Percentiles rank a stretch among this genome's conserved stretches.
Evolutionary conservation across 2,888 invertebrate species (phyloP).

Genomic region (Autographa pulchrina): DNA sequence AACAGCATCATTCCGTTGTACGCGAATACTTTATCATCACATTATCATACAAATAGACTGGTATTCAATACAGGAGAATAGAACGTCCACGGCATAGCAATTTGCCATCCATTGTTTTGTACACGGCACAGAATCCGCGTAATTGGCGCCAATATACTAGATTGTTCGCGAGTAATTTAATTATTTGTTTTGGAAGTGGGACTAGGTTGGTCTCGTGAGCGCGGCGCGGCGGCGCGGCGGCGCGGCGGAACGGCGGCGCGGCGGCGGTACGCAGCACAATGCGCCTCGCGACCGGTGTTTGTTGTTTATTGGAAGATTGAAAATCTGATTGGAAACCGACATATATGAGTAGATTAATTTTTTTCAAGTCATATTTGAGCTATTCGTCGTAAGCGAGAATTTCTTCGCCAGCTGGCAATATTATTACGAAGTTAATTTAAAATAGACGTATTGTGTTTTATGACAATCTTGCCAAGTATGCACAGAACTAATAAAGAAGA

Average conservation of each 20-base stretch:
- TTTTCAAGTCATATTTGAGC: too few species aligned
- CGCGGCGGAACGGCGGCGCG: not conserved
- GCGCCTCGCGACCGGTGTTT: conserved; percentile 12
- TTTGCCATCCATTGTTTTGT: conserved; percentile 47
- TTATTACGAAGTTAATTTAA: too few species aligned
- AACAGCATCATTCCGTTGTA: conserved; percentile 26
- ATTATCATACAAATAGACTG: conserved; percentile 52
- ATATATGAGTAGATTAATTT: not conserved
- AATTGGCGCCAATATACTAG: conserved; percentile 58
- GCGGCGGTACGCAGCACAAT: not conserved
- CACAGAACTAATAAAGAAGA: too few species aligned
- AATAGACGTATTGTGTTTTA: too few species aligned
- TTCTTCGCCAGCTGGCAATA: too few species aligned
- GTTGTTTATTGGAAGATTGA: conserved; percentile 29
- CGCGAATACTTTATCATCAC: conserved; percentile 41
- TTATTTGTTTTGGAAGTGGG: conserved; percentile 61
- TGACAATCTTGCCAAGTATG: too few species aligned
- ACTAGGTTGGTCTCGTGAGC: conserved; percentile 24
- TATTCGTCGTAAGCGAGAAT: too few species aligned
- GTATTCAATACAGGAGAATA: conserved; percentile 39
- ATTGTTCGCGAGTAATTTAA: conserved; percentile 61
- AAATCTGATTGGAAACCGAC: not conserved
- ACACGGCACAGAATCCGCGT: conserved; percentile 47
- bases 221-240: too few species aligned
- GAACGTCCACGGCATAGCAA: conserved; percentile 46